Percentiles rank a stretch among this genome's conserved stretches.
Evolutionary conservation across 2,113 vertebrate species (phyloP).

Genomic region (Lamprologus speciosus): DNA sequence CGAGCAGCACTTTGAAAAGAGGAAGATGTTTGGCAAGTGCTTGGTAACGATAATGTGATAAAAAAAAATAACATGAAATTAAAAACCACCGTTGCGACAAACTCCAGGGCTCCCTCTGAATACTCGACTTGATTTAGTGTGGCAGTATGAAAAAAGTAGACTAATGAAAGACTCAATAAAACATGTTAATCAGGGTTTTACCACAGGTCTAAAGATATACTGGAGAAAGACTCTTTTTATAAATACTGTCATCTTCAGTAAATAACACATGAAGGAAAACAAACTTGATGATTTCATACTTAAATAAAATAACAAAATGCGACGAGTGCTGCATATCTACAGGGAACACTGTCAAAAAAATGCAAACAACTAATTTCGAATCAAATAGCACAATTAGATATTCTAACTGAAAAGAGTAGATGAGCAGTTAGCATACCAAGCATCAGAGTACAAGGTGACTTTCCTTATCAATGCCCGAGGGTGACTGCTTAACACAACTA

Average conservation of each 20-base stretch:
- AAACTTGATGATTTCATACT: background rate
- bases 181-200: background rate
- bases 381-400: background rate
- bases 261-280: background rate
- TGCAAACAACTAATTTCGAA: background rate
- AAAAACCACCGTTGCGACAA: background rate
- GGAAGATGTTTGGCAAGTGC: background rate
- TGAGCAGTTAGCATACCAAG: background rate
- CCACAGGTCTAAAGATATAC: background rate
- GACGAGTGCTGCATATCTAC: background rate
- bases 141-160: background rate
- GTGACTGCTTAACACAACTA: conserved; percentile 37
- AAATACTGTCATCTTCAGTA: background rate
- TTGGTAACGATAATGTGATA: background rate
- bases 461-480: conserved; percentile 22
- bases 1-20: background rate
- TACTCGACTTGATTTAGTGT: background rate
- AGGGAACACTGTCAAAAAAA: background rate
- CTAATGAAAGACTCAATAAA: background rate
- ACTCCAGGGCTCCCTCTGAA: background rate
- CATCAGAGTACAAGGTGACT: conserved; percentile 60
- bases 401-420: background rate
- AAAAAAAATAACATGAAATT: background rate
- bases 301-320: background rate
- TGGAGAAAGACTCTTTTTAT: background rate